Evolutionary conservation across 2,888 invertebrate species (phyloP).

Genomic region (Miltochrista miniata): DNA sequence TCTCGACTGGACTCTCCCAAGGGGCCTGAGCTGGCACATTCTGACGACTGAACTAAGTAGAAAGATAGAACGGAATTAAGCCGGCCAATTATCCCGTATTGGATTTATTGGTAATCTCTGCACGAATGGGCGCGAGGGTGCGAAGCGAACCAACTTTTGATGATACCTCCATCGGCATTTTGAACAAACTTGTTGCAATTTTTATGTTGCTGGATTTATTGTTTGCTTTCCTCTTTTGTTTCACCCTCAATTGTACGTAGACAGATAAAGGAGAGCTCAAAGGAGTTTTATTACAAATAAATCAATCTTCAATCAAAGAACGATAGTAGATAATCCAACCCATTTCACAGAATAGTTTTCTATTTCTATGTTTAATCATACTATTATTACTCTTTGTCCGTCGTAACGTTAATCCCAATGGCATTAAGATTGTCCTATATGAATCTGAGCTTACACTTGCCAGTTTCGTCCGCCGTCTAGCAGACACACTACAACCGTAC

Average conservation of each 20-base stretch:
- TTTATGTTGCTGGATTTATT: slow-evolving; percentile 82
- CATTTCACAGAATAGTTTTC: slow-evolving; percentile 35
- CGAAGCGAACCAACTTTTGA: slow-evolving; percentile 82
- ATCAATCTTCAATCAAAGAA: slow-evolving; percentile 67
- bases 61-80: slow-evolving; percentile 84
- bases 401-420: too few relatives aligned
- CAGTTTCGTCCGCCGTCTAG: too few relatives aligned
- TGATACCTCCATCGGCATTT: slow-evolving; percentile 81
- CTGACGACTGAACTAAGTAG: slow-evolving; percentile 84
- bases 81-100: slow-evolving; percentile 84
- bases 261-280: slow-evolving; percentile 72
- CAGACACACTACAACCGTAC: too few relatives aligned
- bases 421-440: too few relatives aligned
- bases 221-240: slow-evolving; percentile 72
- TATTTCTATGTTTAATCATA: slow-evolving; percentile 17
- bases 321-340: slow-evolving; percentile 23
- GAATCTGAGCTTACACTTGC: too few relatives aligned
- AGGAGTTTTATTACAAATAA: slow-evolving; percentile 71
- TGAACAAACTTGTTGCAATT: slow-evolving; percentile 83
- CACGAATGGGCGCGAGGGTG: slow-evolving; percentile 84
- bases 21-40: slow-evolving; percentile 82
- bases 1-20: slow-evolving; percentile 75
- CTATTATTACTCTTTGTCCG: background rate
- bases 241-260: slow-evolving; percentile 69
- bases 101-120: slow-evolving; percentile 84